Percentiles rank a stretch among this genome's conserved stretches.
Evolutionary conservation across 2,888 invertebrate species (phyloP).

Genomic region (Bombyx huttoni): DNA sequence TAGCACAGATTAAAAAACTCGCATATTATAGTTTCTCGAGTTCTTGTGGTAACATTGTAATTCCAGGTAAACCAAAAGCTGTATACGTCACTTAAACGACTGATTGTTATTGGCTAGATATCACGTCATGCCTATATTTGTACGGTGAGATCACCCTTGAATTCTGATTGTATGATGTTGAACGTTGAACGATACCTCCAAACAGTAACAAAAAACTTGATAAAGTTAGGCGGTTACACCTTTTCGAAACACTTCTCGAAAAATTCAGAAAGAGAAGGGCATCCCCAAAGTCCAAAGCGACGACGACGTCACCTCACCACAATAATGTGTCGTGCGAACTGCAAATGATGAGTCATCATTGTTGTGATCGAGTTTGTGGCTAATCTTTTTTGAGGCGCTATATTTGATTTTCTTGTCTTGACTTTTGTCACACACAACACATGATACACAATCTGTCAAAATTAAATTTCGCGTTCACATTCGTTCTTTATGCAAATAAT

Average conservation of each 20-base stretch:
- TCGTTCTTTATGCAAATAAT: conserved; percentile 4
- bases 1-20: too few relatives aligned
- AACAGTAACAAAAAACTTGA: conserved; percentile 30
- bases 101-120: conserved; percentile 43
- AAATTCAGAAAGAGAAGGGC: conserved; percentile 63
- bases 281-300: conserved; percentile 47
- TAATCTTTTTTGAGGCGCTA: conserved; percentile 38
- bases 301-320: conserved; percentile 38
- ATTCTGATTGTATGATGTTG: conserved; percentile 25
- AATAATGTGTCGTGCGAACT: conserved; percentile 22
- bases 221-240: conserved; percentile 37
- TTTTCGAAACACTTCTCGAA: conserved; percentile 25
- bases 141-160: conserved; percentile 56
- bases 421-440: conserved; percentile 4
- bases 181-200: conserved; percentile 20
- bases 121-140: conserved; percentile 53
- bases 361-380: conserved; percentile 49
- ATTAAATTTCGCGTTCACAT: conserved; percentile 29
- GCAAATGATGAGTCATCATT: conserved; percentile 60
- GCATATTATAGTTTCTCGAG: conserved; percentile 3
- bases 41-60: conserved; percentile 5
- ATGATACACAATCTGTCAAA: conserved; percentile 43
- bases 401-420: conserved; percentile 34
- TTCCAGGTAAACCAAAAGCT: conserved; percentile 8
- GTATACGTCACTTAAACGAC: conserved; percentile 34